Evolutionary conservation across 2,888 invertebrate species (phyloP), one percentile per base, ranked within the genome.

Genomic region (Agonopterix alstromeriana): DNA sequence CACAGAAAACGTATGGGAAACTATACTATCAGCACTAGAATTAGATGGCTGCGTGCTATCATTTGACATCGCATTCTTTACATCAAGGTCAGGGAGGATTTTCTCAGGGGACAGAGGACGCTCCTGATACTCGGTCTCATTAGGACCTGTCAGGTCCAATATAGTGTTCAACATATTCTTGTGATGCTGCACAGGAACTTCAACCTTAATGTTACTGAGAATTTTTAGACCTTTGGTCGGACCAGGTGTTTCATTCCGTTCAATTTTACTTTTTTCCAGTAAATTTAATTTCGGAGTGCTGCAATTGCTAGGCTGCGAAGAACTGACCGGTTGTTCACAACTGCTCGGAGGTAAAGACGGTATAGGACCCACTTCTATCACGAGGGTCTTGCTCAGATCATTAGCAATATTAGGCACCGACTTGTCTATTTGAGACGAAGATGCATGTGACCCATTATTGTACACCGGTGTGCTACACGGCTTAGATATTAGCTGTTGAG

Each of bases 181-280:
- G 54, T 79, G 73, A 67, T 84, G 87, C 57, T 85, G 82, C 9
- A 89, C 85, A 51, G 87, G 89, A 40, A 89, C 85, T 70, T 90
- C 89, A n/a, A 90, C 87, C 57, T 89, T 90, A 41, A 90, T 83
- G 57, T 90, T 89, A 60, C 89, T 90, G 40, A 90, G 69, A 53
- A 90, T 90, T 66, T 89, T 89, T 9, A 89, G 68, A n/a, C 89
- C 88, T 60, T 78, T 86, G 44, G 63, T 77, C 27, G 77, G 53
- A 3, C 77, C 75, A 36, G 74, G 60, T 7, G 64, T 58, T 12
- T 82, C 83, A 65, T 52, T 65, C 54, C 71, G 75, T 8, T 56
- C 61, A 7, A 62, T 63, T 14, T 58, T 61, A 44, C 54, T 55
- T 8, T 42, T 42, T 5, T 11, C 11, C 0, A 38, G 38, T 10